These are phyloP conservation scores for Synchiropus splendidus DNA, from an alignment of 2,113 vertebrate genomes.

Conservation along the genomic window DNA sequence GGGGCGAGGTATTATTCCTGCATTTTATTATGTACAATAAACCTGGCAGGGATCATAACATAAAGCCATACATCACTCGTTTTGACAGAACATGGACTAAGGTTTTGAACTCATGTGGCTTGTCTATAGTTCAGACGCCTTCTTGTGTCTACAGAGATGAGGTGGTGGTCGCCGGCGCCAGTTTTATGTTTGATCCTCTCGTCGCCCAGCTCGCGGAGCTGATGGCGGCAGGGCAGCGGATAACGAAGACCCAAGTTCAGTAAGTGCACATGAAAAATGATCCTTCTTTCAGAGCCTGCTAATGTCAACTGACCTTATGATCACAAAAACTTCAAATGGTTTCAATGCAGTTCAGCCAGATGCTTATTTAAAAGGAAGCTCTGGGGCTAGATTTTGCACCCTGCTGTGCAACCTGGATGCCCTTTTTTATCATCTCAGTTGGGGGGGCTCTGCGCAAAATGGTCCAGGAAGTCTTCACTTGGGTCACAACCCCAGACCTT, in stretches of 20 bases:
- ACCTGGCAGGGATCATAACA: no score
- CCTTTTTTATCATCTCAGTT: not conserved
- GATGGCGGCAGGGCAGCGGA: slow-evolving; percentile 60
- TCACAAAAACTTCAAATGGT: not conserved
- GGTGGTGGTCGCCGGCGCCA: slow-evolving; percentile 74
- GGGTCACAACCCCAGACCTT: no score
- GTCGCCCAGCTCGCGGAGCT: slow-evolving; percentile 72
- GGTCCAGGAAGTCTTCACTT: no score
- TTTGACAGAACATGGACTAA: no score
- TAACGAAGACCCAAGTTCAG: slow-evolving; percentile 76
- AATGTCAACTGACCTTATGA: not conserved
- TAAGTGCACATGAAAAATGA: slow-evolving; percentile 66
- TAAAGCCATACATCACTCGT: no score
- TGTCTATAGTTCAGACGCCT: no score
- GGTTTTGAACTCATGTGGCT: no score
- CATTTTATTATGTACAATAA: no score
- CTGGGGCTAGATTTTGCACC: no score
- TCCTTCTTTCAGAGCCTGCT: no score
- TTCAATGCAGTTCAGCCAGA: not conserved
- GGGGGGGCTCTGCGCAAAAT: no score
- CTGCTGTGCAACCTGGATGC: not conserved
- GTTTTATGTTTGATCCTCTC: slow-evolving; percentile 77
- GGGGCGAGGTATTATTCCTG: no score
- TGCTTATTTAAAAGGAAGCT: not conserved
- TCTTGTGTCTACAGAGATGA: slow-evolving; percentile 56